phyloP scores from a whole-genome alignment of 2,888 invertebrate genomes.

The Fabriciana adippe region DNA sequence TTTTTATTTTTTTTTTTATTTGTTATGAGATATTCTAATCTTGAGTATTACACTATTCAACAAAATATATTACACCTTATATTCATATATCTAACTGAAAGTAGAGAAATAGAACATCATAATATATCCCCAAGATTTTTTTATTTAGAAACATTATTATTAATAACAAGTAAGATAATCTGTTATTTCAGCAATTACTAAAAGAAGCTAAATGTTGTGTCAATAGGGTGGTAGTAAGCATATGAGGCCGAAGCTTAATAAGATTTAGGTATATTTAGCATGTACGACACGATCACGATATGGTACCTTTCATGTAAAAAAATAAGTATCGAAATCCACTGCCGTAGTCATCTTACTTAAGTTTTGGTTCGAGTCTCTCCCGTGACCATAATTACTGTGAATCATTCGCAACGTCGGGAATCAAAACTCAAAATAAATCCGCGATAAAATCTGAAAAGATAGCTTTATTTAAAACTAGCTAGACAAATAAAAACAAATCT shows the following conservation, averaged over 20 bases:
- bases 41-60: no score
- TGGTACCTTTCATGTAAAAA: background rate
- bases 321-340: no score
- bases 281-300: constrained; percentile 8
- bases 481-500: no score
- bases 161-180: constrained; percentile 19
- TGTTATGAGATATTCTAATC: no score
- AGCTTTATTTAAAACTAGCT: no score
- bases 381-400: no score
- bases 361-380: no score
- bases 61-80: background rate
- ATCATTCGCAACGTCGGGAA: no score
- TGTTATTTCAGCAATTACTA: constrained; percentile 24
- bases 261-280: constrained; percentile 1
- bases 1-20: no score
- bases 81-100: background rate
- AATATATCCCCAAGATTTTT: background rate
- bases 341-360: no score
- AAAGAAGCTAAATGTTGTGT: constrained; percentile 15
- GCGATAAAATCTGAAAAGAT: no score
- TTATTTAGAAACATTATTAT: constrained; percentile 8
- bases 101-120: background rate
- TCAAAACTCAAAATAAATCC: no score
- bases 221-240: constrained; percentile 15
- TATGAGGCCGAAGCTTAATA: constrained; percentile 18